These are phyloP conservation scores for Gobio occitaniae DNA, from an alignment of 2,797 vertebrate genomes.

Conservation along the genomic window DNA sequence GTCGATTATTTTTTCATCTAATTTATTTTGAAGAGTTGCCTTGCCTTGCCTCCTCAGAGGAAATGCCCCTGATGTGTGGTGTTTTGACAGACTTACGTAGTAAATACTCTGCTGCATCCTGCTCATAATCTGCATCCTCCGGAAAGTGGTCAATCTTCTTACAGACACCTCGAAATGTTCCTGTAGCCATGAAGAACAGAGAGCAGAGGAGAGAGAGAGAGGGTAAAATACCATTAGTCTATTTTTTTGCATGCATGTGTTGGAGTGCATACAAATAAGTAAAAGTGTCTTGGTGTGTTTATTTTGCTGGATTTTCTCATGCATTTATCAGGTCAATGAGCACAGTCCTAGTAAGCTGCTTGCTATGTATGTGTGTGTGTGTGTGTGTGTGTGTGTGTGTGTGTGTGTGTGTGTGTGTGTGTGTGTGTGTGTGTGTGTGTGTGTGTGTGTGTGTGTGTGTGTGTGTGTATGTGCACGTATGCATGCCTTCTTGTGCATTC, in stretches of 20 bases:
- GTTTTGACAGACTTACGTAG: constrained; percentile 82
- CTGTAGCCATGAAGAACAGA: constrained; percentile 73
- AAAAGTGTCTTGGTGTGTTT: constrained; percentile 39
- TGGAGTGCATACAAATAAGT: constrained; percentile 15
- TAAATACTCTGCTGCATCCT: constrained; percentile 96
- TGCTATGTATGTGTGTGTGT: background rate
- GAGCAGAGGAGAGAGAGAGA: constrained; percentile 41
- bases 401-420: constrained; percentile 28
- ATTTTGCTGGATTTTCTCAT: constrained; percentile 38
- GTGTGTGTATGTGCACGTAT: constrained; percentile 47
- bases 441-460: constrained; percentile 26
- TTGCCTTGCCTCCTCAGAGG: background rate
- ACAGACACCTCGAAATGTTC: constrained; percentile 95
- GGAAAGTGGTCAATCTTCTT: constrained; percentile 99
- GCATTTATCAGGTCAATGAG: constrained; percentile 49
- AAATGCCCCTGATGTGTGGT: constrained; percentile 19
- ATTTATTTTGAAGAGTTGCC: constrained; percentile 1
- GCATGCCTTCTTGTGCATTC: constrained; percentile 37
- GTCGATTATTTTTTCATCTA: background rate
- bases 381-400: too few species aligned
- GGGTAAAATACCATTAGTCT: constrained; percentile 60
- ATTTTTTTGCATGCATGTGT: background rate
- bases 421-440: constrained; percentile 28
- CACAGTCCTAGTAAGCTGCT: constrained; percentile 23
- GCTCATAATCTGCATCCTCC: constrained; percentile 95